Percentiles rank a stretch among this genome's conserved stretches.
Conservation (phyloP, 2,888 invertebrate genomes). For the Nemotelus pantherinus region DNA sequence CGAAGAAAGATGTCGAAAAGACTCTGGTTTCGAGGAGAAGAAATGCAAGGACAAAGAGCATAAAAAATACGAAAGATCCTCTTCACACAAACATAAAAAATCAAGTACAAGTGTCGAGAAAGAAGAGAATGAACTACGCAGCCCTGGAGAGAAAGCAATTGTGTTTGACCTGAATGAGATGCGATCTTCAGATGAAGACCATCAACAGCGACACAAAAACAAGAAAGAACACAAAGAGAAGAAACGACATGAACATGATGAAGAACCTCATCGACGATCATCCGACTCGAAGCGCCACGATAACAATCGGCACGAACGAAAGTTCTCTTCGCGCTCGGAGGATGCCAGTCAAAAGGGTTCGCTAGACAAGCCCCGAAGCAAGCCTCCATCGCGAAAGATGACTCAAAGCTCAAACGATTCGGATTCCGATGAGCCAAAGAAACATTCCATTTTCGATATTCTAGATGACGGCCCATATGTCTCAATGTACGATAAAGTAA, state of each 20-base stretch:
- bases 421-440: constrained; percentile 85
- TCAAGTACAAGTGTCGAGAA: constrained; percentile 56
- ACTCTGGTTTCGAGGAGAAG: constrained; percentile 55
- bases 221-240: constrained; percentile 61
- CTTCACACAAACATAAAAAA: constrained; percentile 53
- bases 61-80: constrained; percentile 54
- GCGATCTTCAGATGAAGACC: constrained; percentile 70
- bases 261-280: constrained; percentile 43
- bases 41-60: constrained; percentile 59
- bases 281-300: constrained; percentile 48
- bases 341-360: constrained; percentile 8
- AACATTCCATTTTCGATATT: constrained; percentile 91
- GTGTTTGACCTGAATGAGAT: constrained; percentile 70
- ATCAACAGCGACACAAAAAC: constrained; percentile 62
- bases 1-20: constrained; percentile 56
- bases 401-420: constrained; percentile 73
- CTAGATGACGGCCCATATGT: constrained; percentile 91
- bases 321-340: constrained; percentile 31
- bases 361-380: constrained; percentile 53
- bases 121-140: constrained; percentile 46
- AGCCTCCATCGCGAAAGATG: constrained; percentile 58
- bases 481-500: constrained; percentile 98
- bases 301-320: constrained; percentile 56
- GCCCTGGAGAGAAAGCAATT: constrained; percentile 67
- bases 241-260: constrained; percentile 58